phyloP scores from a whole-genome alignment of 2,113 vertebrate species.

The Gasterosteus nipponicus region DNA sequence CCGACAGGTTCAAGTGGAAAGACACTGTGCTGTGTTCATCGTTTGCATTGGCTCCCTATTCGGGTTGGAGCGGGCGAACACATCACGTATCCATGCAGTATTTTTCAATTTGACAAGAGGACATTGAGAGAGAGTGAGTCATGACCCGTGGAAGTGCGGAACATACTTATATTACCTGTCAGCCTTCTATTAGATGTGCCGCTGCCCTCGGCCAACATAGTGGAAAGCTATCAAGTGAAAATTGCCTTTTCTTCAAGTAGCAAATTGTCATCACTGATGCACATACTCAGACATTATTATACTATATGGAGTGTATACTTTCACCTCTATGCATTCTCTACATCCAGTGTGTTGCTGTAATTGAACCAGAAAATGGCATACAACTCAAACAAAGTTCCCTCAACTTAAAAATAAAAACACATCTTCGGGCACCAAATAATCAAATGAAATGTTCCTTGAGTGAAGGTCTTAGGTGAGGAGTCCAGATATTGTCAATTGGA shows the following conservation, averaged over 20 bases:
- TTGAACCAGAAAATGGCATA: too few relatives aligned
- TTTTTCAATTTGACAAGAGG: not conserved
- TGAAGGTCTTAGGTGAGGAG: too few relatives aligned
- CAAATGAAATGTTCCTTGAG: too few relatives aligned
- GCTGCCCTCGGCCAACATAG: not conserved
- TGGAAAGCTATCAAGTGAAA: not conserved
- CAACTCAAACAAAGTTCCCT: too few relatives aligned
- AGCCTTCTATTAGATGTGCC: conserved; percentile 3
- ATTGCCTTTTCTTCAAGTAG: conserved; percentile 4
- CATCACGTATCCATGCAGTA: not conserved
- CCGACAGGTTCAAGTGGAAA: conserved; percentile 9
- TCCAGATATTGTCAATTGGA: too few relatives aligned
- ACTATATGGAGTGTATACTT: not conserved
- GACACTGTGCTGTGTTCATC: not conserved
- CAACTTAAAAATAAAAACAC: too few relatives aligned
- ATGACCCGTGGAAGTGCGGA: not conserved
- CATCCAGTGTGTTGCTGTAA: too few relatives aligned
- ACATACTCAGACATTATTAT: not conserved
- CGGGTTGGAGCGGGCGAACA: not conserved
- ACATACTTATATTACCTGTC: not conserved
- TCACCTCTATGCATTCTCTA: not conserved
- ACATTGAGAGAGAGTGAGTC: not conserved
- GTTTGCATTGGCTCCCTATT: conserved; percentile 5
- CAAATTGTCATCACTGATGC: not conserved
- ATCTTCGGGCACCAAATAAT: too few relatives aligned